Evolutionary conservation across 2,113 vertebrate species (phyloP).

Genomic region (Phyllopteryx taeniolatus): DNA sequence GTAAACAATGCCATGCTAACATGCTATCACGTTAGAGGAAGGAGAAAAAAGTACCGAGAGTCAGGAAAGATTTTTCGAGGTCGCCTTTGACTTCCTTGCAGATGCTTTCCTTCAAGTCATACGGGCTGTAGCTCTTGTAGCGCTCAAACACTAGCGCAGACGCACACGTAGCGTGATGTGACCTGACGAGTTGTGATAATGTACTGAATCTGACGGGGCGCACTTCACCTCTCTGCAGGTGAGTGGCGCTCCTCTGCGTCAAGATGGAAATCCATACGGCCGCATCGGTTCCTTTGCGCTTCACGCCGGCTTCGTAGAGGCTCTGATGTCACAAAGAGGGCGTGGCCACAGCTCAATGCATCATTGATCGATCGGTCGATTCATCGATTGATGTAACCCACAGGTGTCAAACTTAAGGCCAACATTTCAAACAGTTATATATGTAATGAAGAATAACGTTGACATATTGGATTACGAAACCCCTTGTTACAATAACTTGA

Average conservation of each 20-base stretch:
- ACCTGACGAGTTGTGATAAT: background rate
- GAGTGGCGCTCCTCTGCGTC: constrained; percentile 83
- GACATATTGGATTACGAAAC: too few species aligned
- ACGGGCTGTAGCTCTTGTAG: constrained; percentile 95
- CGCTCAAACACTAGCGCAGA: constrained; percentile 81
- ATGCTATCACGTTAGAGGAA: background rate
- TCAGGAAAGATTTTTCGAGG: constrained; percentile 89
- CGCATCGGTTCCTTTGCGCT: constrained; percentile 88
- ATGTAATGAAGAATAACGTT: too few species aligned
- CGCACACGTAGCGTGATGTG: background rate
- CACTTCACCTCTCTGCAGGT: constrained; percentile 86
- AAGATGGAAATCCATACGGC: constrained; percentile 90
- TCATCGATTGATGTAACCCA: background rate
- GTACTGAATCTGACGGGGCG: background rate
- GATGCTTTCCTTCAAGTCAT: constrained; percentile 95
- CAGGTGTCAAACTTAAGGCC: too few species aligned
- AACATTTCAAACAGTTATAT: too few species aligned
- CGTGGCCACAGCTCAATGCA: background rate
- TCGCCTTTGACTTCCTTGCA: constrained; percentile 94
- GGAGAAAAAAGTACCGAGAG: constrained; percentile 76
- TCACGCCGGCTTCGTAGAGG: constrained; percentile 91
- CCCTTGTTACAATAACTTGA: too few species aligned
- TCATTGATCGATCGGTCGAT: too few species aligned
- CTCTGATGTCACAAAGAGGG: constrained; percentile 60
- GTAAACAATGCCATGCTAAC: background rate